Evolutionary conservation across 2,113 vertebrate species (phyloP).

Genomic region (Chloroceryle aenea): DNA sequence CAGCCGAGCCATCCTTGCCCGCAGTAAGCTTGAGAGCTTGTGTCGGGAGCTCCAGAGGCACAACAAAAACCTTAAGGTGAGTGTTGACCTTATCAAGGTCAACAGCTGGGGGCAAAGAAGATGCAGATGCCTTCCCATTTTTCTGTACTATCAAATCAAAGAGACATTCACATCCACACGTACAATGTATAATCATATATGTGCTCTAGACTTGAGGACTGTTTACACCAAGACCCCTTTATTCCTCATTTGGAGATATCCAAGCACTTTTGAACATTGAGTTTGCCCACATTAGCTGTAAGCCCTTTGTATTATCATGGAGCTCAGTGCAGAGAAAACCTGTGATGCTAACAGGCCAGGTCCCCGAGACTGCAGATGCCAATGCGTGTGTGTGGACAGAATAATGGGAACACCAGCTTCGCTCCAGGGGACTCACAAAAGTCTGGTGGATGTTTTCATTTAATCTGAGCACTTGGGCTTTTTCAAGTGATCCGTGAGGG

Average conservation of each 20-base stretch:
- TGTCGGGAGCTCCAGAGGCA: constrained; percentile 91
- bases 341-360: neutral
- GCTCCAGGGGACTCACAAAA: neutral
- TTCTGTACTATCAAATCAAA: neutral
- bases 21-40: constrained; percentile 89
- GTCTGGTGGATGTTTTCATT: neutral
- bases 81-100: neutral
- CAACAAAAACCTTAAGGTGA: constrained; percentile 89
- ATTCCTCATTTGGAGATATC: neutral
- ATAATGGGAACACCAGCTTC: neutral
- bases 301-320: neutral
- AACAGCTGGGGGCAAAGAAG: neutral
- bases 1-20: constrained; percentile 82
- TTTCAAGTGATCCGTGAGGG: neutral
- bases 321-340: neutral
- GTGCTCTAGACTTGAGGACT: neutral
- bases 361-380: neutral
- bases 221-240: neutral
- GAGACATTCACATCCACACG: neutral
- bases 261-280: neutral
- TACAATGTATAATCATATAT: neutral
- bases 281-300: neutral
- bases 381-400: neutral
- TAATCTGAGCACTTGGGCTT: neutral
- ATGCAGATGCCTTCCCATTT: neutral